Base-by-base conservation (phyloP, 2,888 invertebrate genomes). In the Neocrepidodera transversa region DNA sequence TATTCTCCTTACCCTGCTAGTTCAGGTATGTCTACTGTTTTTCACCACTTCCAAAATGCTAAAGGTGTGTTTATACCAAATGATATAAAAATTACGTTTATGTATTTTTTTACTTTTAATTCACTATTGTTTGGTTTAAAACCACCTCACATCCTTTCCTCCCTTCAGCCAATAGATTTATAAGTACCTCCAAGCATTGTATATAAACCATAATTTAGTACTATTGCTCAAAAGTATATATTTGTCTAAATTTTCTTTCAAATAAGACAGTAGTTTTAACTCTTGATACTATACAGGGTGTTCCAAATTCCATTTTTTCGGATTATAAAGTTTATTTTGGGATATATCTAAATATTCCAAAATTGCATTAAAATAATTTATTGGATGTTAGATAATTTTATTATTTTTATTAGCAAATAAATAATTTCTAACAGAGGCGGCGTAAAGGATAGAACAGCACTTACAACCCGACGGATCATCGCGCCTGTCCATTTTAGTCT, bases 1-100 rank as follows among this genome's bases (percentile, higher is more conserved):
- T 87, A 86, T 79, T 84, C 86, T 62, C 82, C 84, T 68, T 82
- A 81, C 65, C 78, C 84, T 55, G 76, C 79, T 60, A 80, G 78
- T 65, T 78, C 81, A 64, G 68, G 66, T 66, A 58, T 54, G 55
- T 54, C 20, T 23, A 38, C 30, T 18, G 40, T 14, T 38, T 52
- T 40, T 40, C 17, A 14, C 16, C 11, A 18, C 18, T 20, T 42
- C 20, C 18, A 20, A 42, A 18, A 20, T 11, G 42, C 10, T 45
- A 45, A n/a, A 45, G 16, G 26, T 32, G 18, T 23, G 16, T 20
- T 45, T 10, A 45, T 26, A 26, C 18, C 42, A 23, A 42, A 32
- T 28, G 10, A 28, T 28, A 28, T 10, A 10, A 28, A 28, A 23
- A 23, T 8, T 2, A 10, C 28, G 8, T 28, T 28, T 8, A 16